phyloP scores from a whole-genome alignment of 2,113 vertebrate species.

The Lepidothrix coronata region DNA sequence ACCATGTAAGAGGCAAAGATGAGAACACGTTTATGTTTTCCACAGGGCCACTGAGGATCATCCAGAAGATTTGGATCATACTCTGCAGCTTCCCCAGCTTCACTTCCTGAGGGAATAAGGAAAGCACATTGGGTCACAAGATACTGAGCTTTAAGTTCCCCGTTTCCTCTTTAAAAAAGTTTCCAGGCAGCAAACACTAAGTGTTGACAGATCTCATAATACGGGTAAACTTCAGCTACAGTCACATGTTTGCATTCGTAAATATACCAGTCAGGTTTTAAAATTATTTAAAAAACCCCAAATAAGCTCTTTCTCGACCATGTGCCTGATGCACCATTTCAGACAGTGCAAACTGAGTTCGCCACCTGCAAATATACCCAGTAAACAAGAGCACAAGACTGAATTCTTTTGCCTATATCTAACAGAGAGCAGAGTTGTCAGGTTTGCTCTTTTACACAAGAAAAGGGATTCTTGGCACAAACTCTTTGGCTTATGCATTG shows the following conservation, averaged over 20 bases:
- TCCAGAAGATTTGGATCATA: slow-evolving; percentile 94
- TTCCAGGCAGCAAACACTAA: not conserved
- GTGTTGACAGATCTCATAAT: not conserved
- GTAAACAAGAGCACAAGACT: not conserved
- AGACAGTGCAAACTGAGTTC: not conserved
- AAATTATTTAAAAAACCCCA: not conserved
- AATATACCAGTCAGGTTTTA: not conserved
- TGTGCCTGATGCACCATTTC: not conserved
- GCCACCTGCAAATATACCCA: not conserved
- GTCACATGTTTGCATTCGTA: not conserved
- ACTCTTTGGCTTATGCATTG: not conserved
- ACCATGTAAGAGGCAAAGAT: slow-evolving; percentile 99
- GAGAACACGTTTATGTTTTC: slow-evolving; percentile 96
- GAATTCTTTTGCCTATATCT: not conserved
- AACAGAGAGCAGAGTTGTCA: not conserved
- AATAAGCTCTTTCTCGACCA: not conserved
- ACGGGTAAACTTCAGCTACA: not conserved
- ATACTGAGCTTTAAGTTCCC: not conserved
- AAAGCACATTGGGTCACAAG: not conserved
- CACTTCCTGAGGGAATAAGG: slow-evolving; percentile 69
- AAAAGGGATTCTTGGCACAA: not conserved
- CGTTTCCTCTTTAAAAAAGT: not conserved
- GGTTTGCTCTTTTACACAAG: not conserved
- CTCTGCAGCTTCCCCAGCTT: slow-evolving; percentile 80
- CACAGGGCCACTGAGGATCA: slow-evolving; percentile 97